Evolutionary conservation across 2,113 vertebrate species (phyloP).

Genomic region (Ia io): DNA sequence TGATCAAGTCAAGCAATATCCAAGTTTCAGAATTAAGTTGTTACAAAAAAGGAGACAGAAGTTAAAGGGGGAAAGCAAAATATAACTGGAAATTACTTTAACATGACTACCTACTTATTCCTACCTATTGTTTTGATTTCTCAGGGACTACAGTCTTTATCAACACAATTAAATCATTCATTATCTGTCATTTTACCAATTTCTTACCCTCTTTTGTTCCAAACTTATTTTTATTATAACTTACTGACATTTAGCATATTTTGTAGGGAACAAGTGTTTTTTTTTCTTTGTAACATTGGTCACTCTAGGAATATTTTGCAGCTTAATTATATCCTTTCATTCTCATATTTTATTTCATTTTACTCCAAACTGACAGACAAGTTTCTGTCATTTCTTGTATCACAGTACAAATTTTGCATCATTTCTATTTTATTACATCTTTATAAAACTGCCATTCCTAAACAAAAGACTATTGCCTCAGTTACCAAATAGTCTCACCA

Average conservation of each 20-base stretch:
- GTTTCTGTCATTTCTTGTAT: neutral
- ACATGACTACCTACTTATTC: neutral
- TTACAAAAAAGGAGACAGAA: neutral
- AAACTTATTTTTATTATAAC: conserved; percentile 16
- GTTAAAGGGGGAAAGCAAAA: neutral
- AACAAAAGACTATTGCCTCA: neutral
- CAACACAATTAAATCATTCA: neutral
- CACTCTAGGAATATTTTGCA: neutral
- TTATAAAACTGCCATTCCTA: neutral
- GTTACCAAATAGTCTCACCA: neutral
- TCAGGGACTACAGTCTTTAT: neutral
- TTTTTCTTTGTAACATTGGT: neutral
- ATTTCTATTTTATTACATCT: neutral
- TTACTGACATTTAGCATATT: conserved; percentile 27
- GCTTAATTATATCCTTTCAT: neutral
- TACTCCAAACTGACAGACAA: conserved; percentile 14
- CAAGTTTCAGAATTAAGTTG: neutral
- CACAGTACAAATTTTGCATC: neutral
- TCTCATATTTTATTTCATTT: conserved; percentile 1
- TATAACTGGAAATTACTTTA: neutral
- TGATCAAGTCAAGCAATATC: conserved; percentile 31
- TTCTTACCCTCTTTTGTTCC: neutral
- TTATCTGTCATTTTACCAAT: neutral
- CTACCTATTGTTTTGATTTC: neutral
- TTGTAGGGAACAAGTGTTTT: neutral